These are phyloP conservation scores for Magallana ariakensis DNA, from an alignment of 1,140 invertebrate genomes.

Conservation along the genomic window DNA sequence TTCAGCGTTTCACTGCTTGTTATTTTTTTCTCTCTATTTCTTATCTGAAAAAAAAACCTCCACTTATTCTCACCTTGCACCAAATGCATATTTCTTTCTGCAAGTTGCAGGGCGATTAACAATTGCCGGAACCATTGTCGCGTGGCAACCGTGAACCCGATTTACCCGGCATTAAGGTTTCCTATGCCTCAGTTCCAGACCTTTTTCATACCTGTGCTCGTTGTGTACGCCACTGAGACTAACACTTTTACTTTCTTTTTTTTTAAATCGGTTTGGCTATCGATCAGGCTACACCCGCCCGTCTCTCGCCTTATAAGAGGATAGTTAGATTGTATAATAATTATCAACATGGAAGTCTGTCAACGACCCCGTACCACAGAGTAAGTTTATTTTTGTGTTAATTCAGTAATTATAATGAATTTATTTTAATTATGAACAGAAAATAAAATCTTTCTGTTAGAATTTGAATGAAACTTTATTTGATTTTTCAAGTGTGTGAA, in stretches of 20 bases:
- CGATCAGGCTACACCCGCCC: background rate
- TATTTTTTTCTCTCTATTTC: background rate
- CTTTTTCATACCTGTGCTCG: background rate
- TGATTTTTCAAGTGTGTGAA: too few relatives aligned
- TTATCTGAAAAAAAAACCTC: background rate
- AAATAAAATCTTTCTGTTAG: too few relatives aligned
- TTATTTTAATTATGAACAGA: too few relatives aligned
- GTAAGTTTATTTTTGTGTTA: background rate
- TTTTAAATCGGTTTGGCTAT: conserved; percentile 22
- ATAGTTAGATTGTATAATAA: background rate
- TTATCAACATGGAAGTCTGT: conserved; percentile 8
- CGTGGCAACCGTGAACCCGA: conserved; percentile 28
- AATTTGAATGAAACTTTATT: too few relatives aligned
- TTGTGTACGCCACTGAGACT: conserved; percentile 3
- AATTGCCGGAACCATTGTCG: conserved; percentile 26
- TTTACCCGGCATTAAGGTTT: background rate
- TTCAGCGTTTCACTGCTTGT: background rate
- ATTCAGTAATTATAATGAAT: too few relatives aligned
- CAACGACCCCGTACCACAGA: background rate
- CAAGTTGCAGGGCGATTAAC: conserved; percentile 28
- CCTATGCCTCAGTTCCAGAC: background rate
- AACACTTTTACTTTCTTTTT: background rate
- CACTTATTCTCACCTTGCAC: background rate
- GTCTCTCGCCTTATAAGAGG: background rate
- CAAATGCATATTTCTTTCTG: background rate